These are phyloP conservation scores for Ornithorhynchus anatinus DNA, from an alignment of 2,113 vertebrate species.

Conservation along the genomic window DNA sequence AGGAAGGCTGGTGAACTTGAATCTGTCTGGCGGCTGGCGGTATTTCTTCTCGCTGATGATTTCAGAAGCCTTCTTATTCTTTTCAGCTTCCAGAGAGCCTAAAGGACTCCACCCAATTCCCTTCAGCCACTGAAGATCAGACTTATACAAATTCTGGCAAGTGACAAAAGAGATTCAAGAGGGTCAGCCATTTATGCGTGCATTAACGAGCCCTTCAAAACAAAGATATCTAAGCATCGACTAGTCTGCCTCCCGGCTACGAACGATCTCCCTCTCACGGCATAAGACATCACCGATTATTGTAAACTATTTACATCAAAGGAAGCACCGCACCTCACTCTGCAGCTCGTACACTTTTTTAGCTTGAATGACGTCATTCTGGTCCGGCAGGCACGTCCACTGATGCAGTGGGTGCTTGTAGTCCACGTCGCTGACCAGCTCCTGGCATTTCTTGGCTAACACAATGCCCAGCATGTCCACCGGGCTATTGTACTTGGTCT, in stretches of 20 bases:
- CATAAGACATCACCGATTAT: not conserved
- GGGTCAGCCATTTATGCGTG: not conserved
- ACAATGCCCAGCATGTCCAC: constrained; percentile 85
- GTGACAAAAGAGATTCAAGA: constrained; percentile 17
- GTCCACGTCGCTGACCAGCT: constrained; percentile 83
- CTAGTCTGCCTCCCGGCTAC: not conserved
- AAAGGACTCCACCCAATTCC: constrained; percentile 84
- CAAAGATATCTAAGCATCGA: not conserved
- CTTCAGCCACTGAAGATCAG: constrained; percentile 81
- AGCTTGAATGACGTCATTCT: constrained; percentile 84
- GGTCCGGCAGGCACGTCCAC: constrained; percentile 89
- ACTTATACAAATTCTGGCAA: constrained; percentile 84
- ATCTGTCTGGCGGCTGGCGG: constrained; percentile 73
- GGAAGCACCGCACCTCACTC: constrained; percentile 78
- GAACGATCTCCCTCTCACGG: not conserved
- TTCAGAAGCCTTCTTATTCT: constrained; percentile 75
- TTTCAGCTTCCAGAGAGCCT: constrained; percentile 85
- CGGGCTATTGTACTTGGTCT: constrained; percentile 83
- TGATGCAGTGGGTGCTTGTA: constrained; percentile 81
- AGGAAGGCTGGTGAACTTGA: constrained; percentile 88
- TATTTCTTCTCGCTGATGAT: constrained; percentile 74
- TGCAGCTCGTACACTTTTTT: constrained; percentile 83
- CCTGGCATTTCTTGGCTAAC: constrained; percentile 87
- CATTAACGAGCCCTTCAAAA: not conserved
- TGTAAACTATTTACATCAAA: not conserved